Percentiles rank a stretch among this genome's conserved stretches.
These are phyloP conservation scores for Catamblyrhynchus diadema DNA, from an alignment of 2,797 vertebrate genomes.

Conservation along the genomic window DNA sequence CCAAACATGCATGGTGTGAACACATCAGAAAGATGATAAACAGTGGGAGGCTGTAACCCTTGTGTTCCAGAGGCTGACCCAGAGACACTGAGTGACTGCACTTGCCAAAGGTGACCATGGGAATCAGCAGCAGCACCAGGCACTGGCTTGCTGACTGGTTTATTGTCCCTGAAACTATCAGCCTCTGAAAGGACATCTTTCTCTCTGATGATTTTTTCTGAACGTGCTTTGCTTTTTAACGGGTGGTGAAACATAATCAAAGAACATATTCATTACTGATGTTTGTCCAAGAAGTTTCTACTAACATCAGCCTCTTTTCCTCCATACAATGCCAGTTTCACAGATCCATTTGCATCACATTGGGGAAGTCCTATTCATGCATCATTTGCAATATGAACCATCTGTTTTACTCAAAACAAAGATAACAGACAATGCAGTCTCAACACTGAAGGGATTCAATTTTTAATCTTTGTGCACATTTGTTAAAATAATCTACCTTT, in stretches of 20 bases:
- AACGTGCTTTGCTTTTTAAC: background rate
- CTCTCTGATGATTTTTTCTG: background rate
- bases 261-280: background rate
- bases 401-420: constrained; percentile 56
- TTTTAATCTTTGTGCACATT: constrained; percentile 4
- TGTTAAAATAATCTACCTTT: constrained; percentile 47
- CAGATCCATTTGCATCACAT: background rate
- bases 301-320: constrained; percentile 2
- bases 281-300: constrained; percentile 6
- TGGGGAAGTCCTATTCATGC: constrained; percentile 31
- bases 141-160: background rate
- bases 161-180: background rate
- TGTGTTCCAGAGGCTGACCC: background rate
- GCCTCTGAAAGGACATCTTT: background rate
- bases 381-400: constrained; percentile 54
- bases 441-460: background rate
- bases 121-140: background rate
- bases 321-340: background rate
- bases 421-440: constrained; percentile 47
- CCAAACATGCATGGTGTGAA: background rate
- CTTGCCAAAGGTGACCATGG: background rate
- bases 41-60: background rate
- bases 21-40: background rate
- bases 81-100: background rate
- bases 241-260: background rate